These are phyloP conservation scores for Mesorhabditis sp. DNA, from an alignment of 2,888 invertebrate genomes.

Conservation along the genomic window DNA sequence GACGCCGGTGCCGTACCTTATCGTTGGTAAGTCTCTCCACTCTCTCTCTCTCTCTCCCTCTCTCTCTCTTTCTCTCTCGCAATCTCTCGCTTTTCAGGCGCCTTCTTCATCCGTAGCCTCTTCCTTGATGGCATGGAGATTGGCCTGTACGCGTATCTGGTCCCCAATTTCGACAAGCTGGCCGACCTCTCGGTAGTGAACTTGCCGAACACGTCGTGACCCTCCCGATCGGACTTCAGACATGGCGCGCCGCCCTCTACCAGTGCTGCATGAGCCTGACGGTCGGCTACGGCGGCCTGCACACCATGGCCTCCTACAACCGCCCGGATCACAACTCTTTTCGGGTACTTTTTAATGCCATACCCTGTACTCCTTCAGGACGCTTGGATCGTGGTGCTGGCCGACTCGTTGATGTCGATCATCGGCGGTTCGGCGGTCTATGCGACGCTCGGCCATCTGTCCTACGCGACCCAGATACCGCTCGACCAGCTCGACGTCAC, in stretches of 20 bases:
- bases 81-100: too few species aligned
- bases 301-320: slow-evolving; percentile 47
- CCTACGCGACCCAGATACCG: slow-evolving; percentile 17
- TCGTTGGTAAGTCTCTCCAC: background rate
- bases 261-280: slow-evolving; percentile 50
- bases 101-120: slow-evolving; percentile 40
- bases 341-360: slow-evolving; percentile 15
- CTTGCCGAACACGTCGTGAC: background rate
- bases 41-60: too few species aligned
- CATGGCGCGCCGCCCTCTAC: slow-evolving; percentile 47
- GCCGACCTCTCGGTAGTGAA: slow-evolving; percentile 14
- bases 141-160: slow-evolving; percentile 34
- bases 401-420: slow-evolving; percentile 42
- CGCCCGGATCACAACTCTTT: slow-evolving; percentile 43
- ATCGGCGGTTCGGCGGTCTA: slow-evolving; percentile 42
- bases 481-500: slow-evolving; percentile 26
- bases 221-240: slow-evolving; percentile 14
- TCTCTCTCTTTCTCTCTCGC: background rate
- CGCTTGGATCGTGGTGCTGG: slow-evolving; percentile 42
- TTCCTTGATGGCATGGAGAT: slow-evolving; percentile 39
- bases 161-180: slow-evolving; percentile 37
- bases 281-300: slow-evolving; percentile 48
- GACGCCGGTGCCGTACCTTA: background rate
- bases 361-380: slow-evolving; percentile 25
- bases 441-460: slow-evolving; percentile 39